Base-by-base conservation (phyloP, 2,113 vertebrate species). In the Rhipidura dahli region DNA sequence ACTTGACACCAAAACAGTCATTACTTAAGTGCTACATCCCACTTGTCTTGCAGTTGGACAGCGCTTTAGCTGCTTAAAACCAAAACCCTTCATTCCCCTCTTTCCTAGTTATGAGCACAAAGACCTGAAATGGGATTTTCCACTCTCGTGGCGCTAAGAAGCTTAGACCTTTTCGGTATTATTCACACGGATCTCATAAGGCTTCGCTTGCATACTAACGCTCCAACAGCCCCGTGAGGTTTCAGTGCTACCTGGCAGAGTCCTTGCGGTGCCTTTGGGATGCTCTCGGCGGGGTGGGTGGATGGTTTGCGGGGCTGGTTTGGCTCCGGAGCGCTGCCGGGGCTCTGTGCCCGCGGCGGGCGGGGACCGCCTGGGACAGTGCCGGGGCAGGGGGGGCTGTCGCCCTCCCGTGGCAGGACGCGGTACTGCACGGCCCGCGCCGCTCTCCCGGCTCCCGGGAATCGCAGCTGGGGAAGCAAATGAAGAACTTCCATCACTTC, bases 401-500 rank as follows among this genome's bases (percentile, higher is more conserved):
- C 76, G 37, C 87, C 88, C 28, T 22, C 95, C 21, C 12, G 80
- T n/a, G 76, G 76, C 42, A 3, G 42, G 31, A 12, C 2, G 2
- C 12, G 49, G 80, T 28, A 50, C 64, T 78, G 80, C 88, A 33
- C 6, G 13, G 4, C 13, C 45, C 39, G 0, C 20, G 5, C 76
- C 27, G 13, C 49, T 9, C 13, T 26, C 16, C 44, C 0, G 15
- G 2, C n/a, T 3, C 0, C 20, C 20, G 39, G 70, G 4, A 6
- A 7, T 20, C 45, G 0, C 54, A 2, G 3, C 39, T 3, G 60
- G 11, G 14, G 13, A 16, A 18, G 0, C 10, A 0, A 7, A 13
- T 2, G 20, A 6, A 44, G n/a, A 23, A 2, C 45, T 31, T 31
- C 49, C 45, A 1, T 3, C 72, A 1, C 59, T 39, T 35, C 21